These are phyloP conservation scores for Sander vitreus DNA, from an alignment of 2,113 vertebrate genomes.

Conservation along the genomic window DNA sequence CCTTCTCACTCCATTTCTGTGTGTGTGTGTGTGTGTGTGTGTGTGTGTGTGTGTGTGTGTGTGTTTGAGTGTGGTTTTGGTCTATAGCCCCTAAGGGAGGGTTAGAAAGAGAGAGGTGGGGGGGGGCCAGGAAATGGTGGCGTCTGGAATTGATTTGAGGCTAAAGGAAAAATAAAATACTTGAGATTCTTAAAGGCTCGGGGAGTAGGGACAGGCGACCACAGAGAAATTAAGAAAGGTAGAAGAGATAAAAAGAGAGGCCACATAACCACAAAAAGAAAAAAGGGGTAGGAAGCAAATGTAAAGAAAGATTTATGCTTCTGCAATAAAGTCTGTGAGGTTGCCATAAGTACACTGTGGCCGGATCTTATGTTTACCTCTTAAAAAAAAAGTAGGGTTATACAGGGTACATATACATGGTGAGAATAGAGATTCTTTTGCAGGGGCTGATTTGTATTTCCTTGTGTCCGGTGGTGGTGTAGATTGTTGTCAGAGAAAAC, in stretches of 20 bases:
- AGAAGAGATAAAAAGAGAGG: slow-evolving; percentile 24
- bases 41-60: too few relatives aligned
- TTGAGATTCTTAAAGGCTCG: slow-evolving; percentile 80
- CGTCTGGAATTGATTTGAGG: slow-evolving; percentile 87
- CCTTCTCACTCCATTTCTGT: slow-evolving; percentile 13
- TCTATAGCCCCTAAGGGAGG: slow-evolving; percentile 50
- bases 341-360: slow-evolving; percentile 6
- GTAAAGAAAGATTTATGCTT: slow-evolving; percentile 29
- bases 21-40: not conserved
- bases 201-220: slow-evolving; percentile 69
- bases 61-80: slow-evolving; percentile 34
- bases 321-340: slow-evolving; percentile 28
- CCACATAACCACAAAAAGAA: slow-evolving; percentile 39
- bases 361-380: not conserved
- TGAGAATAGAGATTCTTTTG: not conserved
- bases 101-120: slow-evolving; percentile 26
- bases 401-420: not conserved
- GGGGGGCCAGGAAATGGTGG: slow-evolving; percentile 79
- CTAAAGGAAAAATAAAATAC: slow-evolving; percentile 85
- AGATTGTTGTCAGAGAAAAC: not conserved
- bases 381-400: not conserved
- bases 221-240: slow-evolving; percentile 55
- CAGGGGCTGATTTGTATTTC: not conserved
- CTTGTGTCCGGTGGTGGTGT: not conserved
- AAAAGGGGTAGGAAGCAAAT: not conserved